phyloP scores from a whole-genome alignment of 1,140 invertebrate genomes.

The Polyergus mexicanus region DNA sequence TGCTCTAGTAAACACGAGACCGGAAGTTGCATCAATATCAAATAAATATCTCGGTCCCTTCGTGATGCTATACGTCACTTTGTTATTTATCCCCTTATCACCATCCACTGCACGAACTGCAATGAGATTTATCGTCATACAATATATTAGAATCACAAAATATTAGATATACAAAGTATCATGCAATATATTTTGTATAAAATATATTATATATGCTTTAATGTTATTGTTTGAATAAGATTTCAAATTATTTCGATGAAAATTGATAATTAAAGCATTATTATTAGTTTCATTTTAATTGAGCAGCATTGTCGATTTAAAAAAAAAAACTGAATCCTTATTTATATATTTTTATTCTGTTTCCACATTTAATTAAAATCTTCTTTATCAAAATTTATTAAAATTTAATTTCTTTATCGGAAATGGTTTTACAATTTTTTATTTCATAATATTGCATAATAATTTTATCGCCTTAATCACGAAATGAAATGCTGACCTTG shows the following conservation, averaged over 20 bases:
- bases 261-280: neutral
- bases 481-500: slow-evolving; percentile 88
- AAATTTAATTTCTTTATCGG: neutral
- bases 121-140: slow-evolving; percentile 67
- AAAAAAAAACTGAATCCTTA: slow-evolving; percentile 15
- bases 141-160: neutral
- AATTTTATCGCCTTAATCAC: neutral
- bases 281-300: slow-evolving; percentile 24
- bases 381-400: neutral
- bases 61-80: slow-evolving; percentile 93
- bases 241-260: slow-evolving; percentile 27
- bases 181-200: neutral
- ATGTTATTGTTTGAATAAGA: neutral
- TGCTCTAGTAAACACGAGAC: slow-evolving; percentile 92
- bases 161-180: neutral
- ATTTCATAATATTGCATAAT: neutral
- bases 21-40: slow-evolving; percentile 93
- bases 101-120: slow-evolving; percentile 96
- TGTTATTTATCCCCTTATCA: slow-evolving; percentile 96
- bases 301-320: too few species aligned
- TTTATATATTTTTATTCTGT: neutral
- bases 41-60: slow-evolving; percentile 90
- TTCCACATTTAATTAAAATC: neutral
- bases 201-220: too few species aligned
- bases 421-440: neutral